Conservation (phyloP, 2,888 invertebrate genomes). For the Heliconius cydno region DNA sequence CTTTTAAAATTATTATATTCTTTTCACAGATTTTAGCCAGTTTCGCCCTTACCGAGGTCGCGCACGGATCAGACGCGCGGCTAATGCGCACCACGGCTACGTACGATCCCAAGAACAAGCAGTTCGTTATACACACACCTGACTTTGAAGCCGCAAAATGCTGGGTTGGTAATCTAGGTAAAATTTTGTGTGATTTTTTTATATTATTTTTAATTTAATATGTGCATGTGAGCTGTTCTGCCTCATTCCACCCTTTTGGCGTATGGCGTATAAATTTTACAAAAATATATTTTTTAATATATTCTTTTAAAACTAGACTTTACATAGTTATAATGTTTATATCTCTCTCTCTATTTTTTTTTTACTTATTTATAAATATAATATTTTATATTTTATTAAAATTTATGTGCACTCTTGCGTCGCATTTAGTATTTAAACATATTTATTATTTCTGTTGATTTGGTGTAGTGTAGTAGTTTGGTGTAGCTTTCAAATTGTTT, state of each 20-base stretch:
- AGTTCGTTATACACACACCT: slow-evolving; percentile 95
- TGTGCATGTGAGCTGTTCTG: background rate
- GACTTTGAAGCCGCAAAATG: slow-evolving; percentile 98
- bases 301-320: no score
- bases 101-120: slow-evolving; percentile 89
- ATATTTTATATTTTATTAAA: background rate
- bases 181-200: slow-evolving; percentile 63
- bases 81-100: slow-evolving; percentile 95
- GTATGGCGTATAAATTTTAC: no score
- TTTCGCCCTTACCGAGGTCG: slow-evolving; percentile 95
- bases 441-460: background rate
- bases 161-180: slow-evolving; percentile 97
- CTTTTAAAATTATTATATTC: background rate
- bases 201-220: slow-evolving; percentile 40
- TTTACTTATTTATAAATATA: background rate
- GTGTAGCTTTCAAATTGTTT: no score
- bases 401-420: no score
- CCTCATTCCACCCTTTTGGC: background rate
- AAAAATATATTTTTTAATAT: no score
- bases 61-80: slow-evolving; percentile 97
- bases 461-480: no score
- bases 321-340: no score
- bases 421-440: background rate
- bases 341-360: no score
- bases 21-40: slow-evolving; percentile 87